Evolutionary conservation across 2,113 vertebrate genomes (phyloP).

Genomic region (Ochotona curzoniae): DNA sequence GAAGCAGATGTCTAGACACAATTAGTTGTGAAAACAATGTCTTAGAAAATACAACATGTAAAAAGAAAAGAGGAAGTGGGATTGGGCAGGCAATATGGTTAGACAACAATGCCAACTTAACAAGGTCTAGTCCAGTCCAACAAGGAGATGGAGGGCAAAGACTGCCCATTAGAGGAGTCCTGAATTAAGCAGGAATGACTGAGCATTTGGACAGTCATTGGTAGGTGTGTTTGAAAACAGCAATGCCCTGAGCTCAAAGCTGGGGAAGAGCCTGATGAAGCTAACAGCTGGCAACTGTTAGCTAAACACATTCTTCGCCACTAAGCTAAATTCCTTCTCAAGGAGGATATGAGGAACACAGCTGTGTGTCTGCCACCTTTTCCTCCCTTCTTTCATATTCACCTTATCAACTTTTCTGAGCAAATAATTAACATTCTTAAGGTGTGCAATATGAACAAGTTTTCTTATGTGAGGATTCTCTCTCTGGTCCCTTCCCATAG

Average conservation of each 20-base stretch:
- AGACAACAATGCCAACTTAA: neutral
- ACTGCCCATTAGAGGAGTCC: neutral
- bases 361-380: neutral
- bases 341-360: neutral
- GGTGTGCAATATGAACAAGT: neutral
- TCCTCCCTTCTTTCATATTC: neutral
- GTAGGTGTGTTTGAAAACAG: neutral
- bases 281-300: neutral
- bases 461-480: neutral
- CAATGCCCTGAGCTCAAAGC: neutral
- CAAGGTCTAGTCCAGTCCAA: neutral
- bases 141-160: neutral
- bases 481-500: neutral
- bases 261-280: neutral
- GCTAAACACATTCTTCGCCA: neutral
- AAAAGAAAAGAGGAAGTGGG: neutral
- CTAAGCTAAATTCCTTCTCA: neutral
- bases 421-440: neutral
- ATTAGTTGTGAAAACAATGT: neutral
- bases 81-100: neutral
- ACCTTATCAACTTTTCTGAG: neutral
- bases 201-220: neutral
- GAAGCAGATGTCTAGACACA: neutral
- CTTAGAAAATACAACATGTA: neutral
- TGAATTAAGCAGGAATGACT: neutral